Evolutionary conservation across 2,797 vertebrate genomes (phyloP).

Genomic region (Ceryle rudis): DNA sequence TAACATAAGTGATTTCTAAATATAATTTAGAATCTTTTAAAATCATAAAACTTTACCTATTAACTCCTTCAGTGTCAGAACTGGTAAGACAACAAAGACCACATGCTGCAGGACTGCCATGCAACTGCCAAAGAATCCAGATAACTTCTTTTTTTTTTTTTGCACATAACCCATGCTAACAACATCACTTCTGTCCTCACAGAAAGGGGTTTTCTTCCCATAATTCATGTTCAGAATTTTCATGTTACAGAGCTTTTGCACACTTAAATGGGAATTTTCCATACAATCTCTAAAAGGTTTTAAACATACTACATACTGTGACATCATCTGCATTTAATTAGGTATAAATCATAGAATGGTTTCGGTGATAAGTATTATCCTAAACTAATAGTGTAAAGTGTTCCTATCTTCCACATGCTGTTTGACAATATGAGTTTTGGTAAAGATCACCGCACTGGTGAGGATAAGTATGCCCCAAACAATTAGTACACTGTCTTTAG

Average conservation of each 20-base stretch:
- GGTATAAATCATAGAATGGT: not conserved
- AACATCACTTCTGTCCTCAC: not conserved
- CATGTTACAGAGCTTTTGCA: not conserved
- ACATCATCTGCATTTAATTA: not conserved
- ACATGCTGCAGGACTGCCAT: not conserved
- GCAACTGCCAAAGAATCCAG: not conserved
- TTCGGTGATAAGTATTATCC: not conserved
- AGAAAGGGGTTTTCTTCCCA: not conserved
- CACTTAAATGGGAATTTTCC: not conserved
- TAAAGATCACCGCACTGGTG: not conserved
- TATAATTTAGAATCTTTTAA: not conserved
- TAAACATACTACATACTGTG: not conserved
- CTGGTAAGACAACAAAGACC: not conserved
- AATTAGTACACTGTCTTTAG: not conserved
- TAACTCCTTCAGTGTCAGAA: conserved; percentile 2
- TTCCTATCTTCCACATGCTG: not conserved
- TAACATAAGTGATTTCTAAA: conserved; percentile 16
- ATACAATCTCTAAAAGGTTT: not conserved
- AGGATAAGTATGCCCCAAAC: not conserved
- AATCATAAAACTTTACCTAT: not conserved
- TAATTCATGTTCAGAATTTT: not conserved
- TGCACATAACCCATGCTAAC: not conserved
- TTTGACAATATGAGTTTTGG: not conserved
- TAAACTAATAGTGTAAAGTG: not conserved
- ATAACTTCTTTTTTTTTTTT: not conserved